These are phyloP conservation scores for Furnarius figulus DNA, from an alignment of 2,113 vertebrate genomes.

Conservation along the genomic window DNA sequence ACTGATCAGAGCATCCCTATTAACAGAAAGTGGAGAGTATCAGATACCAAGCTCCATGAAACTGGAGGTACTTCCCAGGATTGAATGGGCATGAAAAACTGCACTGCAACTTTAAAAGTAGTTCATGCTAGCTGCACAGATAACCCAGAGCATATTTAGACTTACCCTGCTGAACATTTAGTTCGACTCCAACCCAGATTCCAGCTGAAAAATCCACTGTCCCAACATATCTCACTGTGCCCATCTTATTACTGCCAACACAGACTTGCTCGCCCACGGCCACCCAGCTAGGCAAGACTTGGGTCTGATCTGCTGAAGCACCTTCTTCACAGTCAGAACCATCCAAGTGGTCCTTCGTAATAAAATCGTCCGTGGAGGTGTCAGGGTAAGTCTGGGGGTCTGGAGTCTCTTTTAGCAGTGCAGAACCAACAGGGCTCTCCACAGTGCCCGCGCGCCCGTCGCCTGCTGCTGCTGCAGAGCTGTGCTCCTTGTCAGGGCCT, in stretches of 20 bases:
- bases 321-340: constrained; percentile 74
- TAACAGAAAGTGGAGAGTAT: neutral
- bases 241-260: constrained; percentile 78
- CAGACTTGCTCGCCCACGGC: constrained; percentile 80
- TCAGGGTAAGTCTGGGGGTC: neutral
- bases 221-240: constrained; percentile 80
- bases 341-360: constrained; percentile 49
- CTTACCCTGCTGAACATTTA: constrained; percentile 83
- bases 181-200: constrained; percentile 84
- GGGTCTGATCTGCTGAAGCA: constrained; percentile 65
- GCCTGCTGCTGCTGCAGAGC: neutral
- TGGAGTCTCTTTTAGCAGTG: neutral
- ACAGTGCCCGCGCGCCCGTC: neutral
- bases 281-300: constrained; percentile 74
- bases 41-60: neutral
- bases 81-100: neutral
- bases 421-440: neutral
- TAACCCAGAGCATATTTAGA: neutral
- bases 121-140: neutral
- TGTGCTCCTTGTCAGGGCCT: neutral
- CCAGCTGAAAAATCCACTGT: constrained; percentile 85
- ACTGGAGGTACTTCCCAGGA: neutral
- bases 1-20: neutral
- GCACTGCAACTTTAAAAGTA: neutral
- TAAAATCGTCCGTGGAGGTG: constrained; percentile 28